phyloP scores from a whole-genome alignment of 1,140 invertebrate genomes.

The Amyelois transitella region DNA sequence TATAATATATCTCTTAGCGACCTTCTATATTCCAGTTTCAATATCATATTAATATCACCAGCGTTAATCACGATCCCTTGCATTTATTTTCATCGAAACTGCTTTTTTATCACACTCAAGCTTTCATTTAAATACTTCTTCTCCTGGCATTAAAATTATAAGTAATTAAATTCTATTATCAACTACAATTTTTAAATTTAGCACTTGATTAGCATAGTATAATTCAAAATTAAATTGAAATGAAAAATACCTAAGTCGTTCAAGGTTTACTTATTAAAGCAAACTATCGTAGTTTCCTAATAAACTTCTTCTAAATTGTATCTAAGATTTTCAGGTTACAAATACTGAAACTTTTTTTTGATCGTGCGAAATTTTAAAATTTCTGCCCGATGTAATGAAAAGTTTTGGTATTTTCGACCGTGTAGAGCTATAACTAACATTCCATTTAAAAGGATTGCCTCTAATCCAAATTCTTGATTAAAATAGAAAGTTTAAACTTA shows the following conservation, averaged over 20 bases:
- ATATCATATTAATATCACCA: conserved; percentile 6
- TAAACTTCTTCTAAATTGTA: conserved; percentile 69
- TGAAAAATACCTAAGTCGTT: conserved; percentile 55
- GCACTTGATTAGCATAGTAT: conserved; percentile 64
- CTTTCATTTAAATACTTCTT: not conserved
- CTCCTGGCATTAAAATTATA: conserved; percentile 13
- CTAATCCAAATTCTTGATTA: conserved; percentile 60
- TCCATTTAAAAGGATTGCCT: conserved; percentile 60
- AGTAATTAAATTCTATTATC: conserved; percentile 39
- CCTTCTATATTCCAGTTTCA: conserved; percentile 43
- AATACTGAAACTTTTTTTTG: conserved; percentile 23
- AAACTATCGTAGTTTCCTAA: conserved; percentile 63
- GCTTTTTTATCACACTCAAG: not conserved
- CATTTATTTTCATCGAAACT: conserved; percentile 1
- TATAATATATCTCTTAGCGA: conserved; percentile 49
- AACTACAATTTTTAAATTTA: conserved; percentile 57
- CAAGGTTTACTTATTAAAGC: conserved; percentile 56
- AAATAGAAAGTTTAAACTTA: conserved; percentile 69
- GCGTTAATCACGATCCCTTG: conserved; percentile 5
- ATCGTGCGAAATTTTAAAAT: conserved; percentile 16
- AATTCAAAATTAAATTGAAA: conserved; percentile 63
- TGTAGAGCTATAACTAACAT: conserved; percentile 58
- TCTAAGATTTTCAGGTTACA: conserved; percentile 52
- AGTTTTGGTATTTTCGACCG: conserved; percentile 22
- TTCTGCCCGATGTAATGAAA: conserved; percentile 8